These are phyloP conservation scores for Neopipo cinnamomea DNA, from an alignment of 2,113 vertebrate species.

Conservation along the genomic window DNA sequence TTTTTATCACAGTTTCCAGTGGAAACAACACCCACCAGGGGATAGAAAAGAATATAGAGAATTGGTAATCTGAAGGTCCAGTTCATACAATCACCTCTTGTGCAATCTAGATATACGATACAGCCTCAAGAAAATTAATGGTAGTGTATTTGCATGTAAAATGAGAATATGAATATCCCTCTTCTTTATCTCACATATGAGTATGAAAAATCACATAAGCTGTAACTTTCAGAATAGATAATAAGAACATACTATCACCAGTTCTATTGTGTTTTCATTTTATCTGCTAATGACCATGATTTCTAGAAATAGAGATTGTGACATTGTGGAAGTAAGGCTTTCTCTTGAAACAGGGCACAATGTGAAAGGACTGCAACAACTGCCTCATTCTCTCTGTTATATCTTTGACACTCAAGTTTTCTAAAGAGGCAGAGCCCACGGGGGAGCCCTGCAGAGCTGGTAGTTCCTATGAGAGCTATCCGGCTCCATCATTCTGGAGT, in stretches of 20 bases:
- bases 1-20: neutral
- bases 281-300: neutral
- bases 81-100: neutral
- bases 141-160: neutral
- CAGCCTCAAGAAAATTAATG: neutral
- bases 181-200: neutral
- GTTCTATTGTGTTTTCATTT: neutral
- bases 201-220: neutral
- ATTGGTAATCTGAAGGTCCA: neutral
- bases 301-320: neutral
- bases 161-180: neutral
- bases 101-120: neutral
- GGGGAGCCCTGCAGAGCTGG: neutral
- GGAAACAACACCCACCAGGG: neutral
- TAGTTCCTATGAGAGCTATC: neutral
- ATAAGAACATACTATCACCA: neutral
- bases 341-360: neutral
- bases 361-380: neutral
- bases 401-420: neutral
- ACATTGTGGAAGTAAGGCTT: neutral
- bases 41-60: neutral
- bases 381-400: neutral
- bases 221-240: neutral
- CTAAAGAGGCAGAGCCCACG: neutral
- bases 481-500: neutral